Conservation (phyloP, 2,113 vertebrate genomes). For the Pyxicephalus adspersus region DNA sequence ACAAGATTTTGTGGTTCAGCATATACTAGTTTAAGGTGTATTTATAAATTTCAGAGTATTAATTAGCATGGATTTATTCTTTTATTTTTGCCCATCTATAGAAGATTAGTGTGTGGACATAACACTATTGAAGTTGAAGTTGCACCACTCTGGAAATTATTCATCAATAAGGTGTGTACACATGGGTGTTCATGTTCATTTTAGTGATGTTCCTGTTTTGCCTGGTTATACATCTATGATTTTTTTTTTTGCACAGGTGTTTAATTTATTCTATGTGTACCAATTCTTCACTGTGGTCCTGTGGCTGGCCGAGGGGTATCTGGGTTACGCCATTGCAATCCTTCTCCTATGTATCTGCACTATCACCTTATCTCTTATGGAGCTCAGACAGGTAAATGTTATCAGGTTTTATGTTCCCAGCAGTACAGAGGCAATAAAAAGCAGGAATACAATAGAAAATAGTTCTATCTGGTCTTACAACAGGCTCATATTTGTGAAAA, state of each 20-base stretch:
- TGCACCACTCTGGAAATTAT: slow-evolving; percentile 79
- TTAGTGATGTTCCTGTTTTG: neutral
- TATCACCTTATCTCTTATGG: slow-evolving; percentile 72
- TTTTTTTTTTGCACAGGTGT: slow-evolving; percentile 67
- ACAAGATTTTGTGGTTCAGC: too few species aligned
- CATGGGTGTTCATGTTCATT: neutral
- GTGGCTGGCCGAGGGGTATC: slow-evolving; percentile 79
- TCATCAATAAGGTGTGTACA: slow-evolving; percentile 76
- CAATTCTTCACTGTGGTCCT: slow-evolving; percentile 79
- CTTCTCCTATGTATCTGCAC: slow-evolving; percentile 76
- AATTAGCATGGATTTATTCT: too few species aligned
- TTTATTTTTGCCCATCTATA: slow-evolving; percentile 47
- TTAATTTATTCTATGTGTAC: slow-evolving; percentile 81
- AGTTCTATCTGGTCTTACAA: too few species aligned
- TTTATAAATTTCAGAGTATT: too few species aligned
- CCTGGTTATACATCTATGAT: neutral
- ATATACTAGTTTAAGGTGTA: too few species aligned
- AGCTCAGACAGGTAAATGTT: slow-evolving; percentile 71
- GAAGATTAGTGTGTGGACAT: slow-evolving; percentile 76
- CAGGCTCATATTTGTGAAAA: too few species aligned
- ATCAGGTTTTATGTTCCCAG: neutral
- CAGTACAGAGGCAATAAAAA: neutral
- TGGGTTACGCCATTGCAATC: slow-evolving; percentile 76
- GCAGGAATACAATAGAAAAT: too few species aligned
- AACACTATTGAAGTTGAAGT: slow-evolving; percentile 77